Base-by-base conservation (phyloP, 2,113 vertebrate species). In the Pelmatolapia mariae region DNA sequence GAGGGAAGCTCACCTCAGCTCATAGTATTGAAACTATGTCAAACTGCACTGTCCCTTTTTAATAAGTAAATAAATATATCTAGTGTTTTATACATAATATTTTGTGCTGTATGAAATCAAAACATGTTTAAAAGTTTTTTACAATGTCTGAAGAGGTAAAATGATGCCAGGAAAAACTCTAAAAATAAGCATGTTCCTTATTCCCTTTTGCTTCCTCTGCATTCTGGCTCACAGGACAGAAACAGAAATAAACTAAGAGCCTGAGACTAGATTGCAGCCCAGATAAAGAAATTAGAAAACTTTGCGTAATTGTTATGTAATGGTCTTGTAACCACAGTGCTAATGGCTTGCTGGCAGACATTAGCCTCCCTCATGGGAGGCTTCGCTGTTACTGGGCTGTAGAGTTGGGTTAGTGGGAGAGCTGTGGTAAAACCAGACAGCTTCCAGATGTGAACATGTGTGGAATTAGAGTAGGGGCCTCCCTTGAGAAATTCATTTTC, bases 361-460 rank as follows among this genome's bases (percentile, higher is more conserved):
- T 79, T 18, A 63, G 33, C 43, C n/a, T 16, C 24, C 82, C 53
- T 86, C 76, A 33, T 84, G 43, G 80, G 84, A 85, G 40, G 2
- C n/a, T 43, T 18, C 2, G 4, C 22, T 24, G 2, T 29, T 26
- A 6, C n/a, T 45, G 54, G 18, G 43, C 54, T 29, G n/a, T 8
- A 45, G 24, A 68, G 47, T 15, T 81, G 19, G 61, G 53, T 86
- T 19, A 18, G 84, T 89, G 80, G 80, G 83, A 82, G 73, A 87
- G 61, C 80, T 76, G 82, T 24, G 66, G 86, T 53, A 1, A 6
- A n/a, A 45, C 57, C 9, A 80, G 68, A 90, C 24, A 3, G 29
- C 53, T 86, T 89, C 92, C 90, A 91, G 84, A 93, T 91, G 92
- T 86, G 71, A 50, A 45, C 7, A n/a, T 68, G 47, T 12, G n/a